These are phyloP conservation scores for Hemitrygon akajei DNA, from an alignment of 2,797 vertebrate genomes.

Conservation along the genomic window DNA sequence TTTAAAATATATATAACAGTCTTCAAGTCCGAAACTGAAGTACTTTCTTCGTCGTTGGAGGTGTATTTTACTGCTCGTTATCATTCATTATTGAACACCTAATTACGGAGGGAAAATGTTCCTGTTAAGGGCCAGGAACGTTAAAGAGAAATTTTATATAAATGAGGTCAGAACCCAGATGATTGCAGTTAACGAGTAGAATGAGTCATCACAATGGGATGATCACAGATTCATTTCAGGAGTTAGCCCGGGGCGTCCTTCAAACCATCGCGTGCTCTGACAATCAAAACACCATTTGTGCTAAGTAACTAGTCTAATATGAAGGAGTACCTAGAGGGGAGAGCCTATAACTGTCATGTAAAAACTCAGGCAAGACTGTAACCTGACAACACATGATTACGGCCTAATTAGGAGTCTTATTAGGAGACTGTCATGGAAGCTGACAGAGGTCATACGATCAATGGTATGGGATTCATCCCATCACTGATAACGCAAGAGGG, in stretches of 20 bases:
- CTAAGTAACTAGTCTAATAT: background rate
- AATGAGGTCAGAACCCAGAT: slow-evolving; percentile 18
- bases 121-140: background rate
- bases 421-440: background rate
- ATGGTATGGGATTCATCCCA: slow-evolving; percentile 7
- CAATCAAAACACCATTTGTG: slow-evolving; percentile 32
- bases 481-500: background rate
- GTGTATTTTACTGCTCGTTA: background rate
- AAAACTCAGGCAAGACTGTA: background rate
- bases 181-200: slow-evolving; percentile 18
- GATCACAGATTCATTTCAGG: slow-evolving; percentile 28
- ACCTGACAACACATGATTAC: slow-evolving; percentile 29
- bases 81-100: slow-evolving; percentile 11
- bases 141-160: slow-evolving; percentile 21
- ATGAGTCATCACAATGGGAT: slow-evolving; percentile 14
- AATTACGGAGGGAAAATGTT: background rate
- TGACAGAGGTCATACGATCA: slow-evolving; percentile 20
- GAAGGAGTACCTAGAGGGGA: background rate
- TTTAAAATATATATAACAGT: background rate
- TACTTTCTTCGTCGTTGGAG: background rate
- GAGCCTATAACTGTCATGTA: slow-evolving; percentile 1
- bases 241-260: background rate
- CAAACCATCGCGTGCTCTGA: background rate
- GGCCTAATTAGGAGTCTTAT: background rate
- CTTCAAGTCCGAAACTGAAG: background rate